Percentiles rank a stretch among this genome's conserved stretches.
phyloP scores from a whole-genome alignment of 2,888 invertebrate species.

The Hymenopus coronatus region DNA sequence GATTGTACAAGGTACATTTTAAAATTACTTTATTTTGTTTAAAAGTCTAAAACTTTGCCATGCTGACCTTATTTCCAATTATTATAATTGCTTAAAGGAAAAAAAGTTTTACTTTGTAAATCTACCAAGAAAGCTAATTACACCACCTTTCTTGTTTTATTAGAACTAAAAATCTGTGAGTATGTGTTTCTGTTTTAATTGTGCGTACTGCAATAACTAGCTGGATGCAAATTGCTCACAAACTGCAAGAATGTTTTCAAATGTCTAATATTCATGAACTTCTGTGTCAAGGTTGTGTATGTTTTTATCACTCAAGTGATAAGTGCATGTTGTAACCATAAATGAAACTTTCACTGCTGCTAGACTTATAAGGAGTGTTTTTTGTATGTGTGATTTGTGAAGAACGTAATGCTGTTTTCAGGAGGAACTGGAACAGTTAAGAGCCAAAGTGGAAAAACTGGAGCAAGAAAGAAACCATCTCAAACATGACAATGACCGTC shows the following conservation, averaged over 20 bases:
- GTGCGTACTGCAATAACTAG: background rate
- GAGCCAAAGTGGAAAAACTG: slow-evolving; percentile 78
- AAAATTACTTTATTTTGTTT: too few species aligned
- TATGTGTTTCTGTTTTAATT: background rate
- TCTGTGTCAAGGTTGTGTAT: background rate
- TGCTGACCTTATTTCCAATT: too few species aligned
- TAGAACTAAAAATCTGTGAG: too few species aligned
- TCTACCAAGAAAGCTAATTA: too few species aligned
- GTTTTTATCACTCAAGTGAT: background rate
- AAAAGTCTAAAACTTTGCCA: too few species aligned
- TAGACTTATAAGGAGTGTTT: background rate
- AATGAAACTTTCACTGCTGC: background rate
- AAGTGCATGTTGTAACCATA: background rate
- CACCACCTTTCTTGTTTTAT: too few species aligned
- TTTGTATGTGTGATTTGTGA: background rate
- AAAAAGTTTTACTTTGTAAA: too few species aligned
- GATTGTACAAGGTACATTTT: too few species aligned
- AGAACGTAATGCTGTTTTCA: slow-evolving; percentile 44
- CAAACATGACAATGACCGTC: slow-evolving; percentile 83
- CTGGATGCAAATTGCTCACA: too few species aligned
- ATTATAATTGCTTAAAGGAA: too few species aligned
- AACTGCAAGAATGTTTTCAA: background rate
- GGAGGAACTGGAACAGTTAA: slow-evolving; percentile 83
- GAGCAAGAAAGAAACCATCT: slow-evolving; percentile 81
- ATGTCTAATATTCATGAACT: background rate